Percentiles rank a stretch among this genome's conserved stretches.
phyloP scores from a whole-genome alignment of 2,888 invertebrate species.

The Prosapia bicincta region DNA sequence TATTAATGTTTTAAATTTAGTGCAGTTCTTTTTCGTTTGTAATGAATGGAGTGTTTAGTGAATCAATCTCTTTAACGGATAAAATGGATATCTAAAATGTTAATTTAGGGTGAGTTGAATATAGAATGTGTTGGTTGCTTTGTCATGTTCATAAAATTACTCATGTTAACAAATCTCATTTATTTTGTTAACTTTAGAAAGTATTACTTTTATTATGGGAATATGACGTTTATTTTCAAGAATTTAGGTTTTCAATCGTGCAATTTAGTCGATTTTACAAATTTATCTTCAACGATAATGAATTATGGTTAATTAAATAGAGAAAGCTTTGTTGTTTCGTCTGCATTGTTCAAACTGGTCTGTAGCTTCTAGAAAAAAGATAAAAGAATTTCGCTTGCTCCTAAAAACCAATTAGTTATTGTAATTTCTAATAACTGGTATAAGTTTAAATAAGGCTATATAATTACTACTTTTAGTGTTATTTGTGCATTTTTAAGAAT shows the following conservation, averaged over 20 bases:
- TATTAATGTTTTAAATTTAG: not conserved
- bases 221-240: no score
- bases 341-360: not conserved
- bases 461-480: no score
- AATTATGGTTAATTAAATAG: not conserved
- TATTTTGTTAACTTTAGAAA: not conserved
- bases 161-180: not conserved
- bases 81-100: not conserved
- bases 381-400: no score
- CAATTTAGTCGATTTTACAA: not conserved
- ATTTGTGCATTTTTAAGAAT: no score
- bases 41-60: no score
- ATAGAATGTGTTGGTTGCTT: not conserved
- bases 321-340: not conserved
- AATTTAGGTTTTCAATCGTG: not conserved
- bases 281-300: not conserved
- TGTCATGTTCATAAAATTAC: not conserved
- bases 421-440: no score
- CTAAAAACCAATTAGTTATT: no score
- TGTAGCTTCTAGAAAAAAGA: no score
- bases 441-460: no score
- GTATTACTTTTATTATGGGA: not conserved
- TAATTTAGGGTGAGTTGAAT: not conserved
- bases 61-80: no score
- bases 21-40: not conserved